Evolutionary conservation across 1,140 invertebrate species (phyloP).

Genomic region (Alviniconcha marisindica): DNA sequence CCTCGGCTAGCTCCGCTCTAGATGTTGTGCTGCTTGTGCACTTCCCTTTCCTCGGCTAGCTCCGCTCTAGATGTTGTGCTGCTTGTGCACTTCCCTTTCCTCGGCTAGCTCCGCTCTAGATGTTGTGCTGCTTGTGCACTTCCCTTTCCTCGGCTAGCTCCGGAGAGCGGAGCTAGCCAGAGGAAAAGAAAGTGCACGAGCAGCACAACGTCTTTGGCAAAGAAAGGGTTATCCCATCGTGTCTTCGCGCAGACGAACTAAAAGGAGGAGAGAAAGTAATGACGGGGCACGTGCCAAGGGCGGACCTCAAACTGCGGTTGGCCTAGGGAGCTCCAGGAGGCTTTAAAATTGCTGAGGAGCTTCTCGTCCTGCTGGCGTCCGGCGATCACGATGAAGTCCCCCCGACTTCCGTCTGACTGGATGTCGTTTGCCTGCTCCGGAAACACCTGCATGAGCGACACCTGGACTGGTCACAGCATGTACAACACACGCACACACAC

Average conservation of each 20-base stretch:
- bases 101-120: too few relatives aligned
- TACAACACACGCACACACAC: background rate
- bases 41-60: too few relatives aligned
- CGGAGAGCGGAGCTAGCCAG: too few relatives aligned
- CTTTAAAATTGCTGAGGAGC: background rate
- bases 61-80: too few relatives aligned
- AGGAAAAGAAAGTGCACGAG: too few relatives aligned
- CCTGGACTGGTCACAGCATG: background rate
- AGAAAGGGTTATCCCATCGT: background rate
- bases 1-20: too few relatives aligned
- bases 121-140: too few relatives aligned
- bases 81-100: too few relatives aligned
- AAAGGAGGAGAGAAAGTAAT: background rate
- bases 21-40: too few relatives aligned
- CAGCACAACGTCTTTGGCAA: too few relatives aligned
- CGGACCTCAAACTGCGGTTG: conserved; percentile 27
- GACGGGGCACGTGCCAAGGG: background rate
- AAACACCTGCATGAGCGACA: conserved; percentile 10
- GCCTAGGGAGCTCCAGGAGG: background rate
- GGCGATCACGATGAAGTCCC: conserved; percentile 24
- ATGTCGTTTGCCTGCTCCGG: background rate
- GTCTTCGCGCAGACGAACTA: background rate
- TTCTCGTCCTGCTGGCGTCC: background rate
- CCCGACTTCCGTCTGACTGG: background rate
- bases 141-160: too few relatives aligned